Percentiles rank a stretch among this genome's conserved stretches.
Evolutionary conservation across 2,113 vertebrate genomes (phyloP).

Genomic region (Equus quagga): DNA sequence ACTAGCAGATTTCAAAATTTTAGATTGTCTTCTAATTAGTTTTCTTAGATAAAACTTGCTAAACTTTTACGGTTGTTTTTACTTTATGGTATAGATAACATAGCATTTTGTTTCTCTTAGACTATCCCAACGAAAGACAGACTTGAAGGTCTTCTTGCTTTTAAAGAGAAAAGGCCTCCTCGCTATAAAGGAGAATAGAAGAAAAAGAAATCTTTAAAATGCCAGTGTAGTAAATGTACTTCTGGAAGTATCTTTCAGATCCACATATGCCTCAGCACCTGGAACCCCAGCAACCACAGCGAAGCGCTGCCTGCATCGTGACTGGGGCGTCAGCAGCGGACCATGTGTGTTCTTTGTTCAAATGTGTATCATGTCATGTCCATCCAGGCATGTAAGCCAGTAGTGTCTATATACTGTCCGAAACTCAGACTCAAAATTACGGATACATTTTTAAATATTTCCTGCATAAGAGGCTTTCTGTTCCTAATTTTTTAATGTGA

Average conservation of each 20-base stretch:
- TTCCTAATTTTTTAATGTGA: constrained; percentile 82
- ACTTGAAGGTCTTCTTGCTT: constrained; percentile 96
- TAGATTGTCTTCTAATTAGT: background rate
- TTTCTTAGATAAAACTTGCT: background rate
- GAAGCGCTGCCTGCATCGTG: constrained; percentile 48
- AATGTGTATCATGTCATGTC: constrained; percentile 60
- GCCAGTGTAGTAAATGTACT: constrained; percentile 66
- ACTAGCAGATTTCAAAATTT: background rate
- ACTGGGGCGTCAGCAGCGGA: constrained; percentile 38
- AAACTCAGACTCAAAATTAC: constrained; percentile 69
- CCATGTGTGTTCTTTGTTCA: constrained; percentile 31
- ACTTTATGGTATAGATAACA: background rate
- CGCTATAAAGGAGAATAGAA: constrained; percentile 95
- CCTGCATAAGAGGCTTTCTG: constrained; percentile 67
- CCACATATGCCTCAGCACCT: constrained; percentile 58
- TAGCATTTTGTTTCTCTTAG: constrained; percentile 86
- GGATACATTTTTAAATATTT: constrained; percentile 76
- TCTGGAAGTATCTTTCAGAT: constrained; percentile 76
- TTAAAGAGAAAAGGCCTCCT: constrained; percentile 97
- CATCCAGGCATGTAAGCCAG: constrained; percentile 76
- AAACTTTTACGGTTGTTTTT: background rate
- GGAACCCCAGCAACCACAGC: constrained; percentile 79
- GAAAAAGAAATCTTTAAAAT: constrained; percentile 71
- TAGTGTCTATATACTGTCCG: constrained; percentile 63
- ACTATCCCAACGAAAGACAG: constrained; percentile 98